Base-by-base conservation (phyloP, 2,113 vertebrate genomes). In the Talpa occidentalis region DNA sequence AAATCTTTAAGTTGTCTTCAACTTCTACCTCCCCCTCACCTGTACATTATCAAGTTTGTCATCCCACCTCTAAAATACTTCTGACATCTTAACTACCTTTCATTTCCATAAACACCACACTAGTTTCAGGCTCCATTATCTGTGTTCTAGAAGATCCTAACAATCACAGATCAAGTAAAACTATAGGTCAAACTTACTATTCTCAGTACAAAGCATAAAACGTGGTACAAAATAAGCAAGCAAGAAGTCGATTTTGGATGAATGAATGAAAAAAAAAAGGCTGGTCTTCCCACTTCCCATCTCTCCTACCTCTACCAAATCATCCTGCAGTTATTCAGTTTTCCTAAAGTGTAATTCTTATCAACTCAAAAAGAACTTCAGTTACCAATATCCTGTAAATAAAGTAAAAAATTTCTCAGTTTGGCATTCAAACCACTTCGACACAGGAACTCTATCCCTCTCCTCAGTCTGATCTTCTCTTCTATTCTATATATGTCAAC, bases 271-370 rank as follows among this genome's bases (percentile, higher is more conserved):
- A 7, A 4, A 44, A 42, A 49, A 35, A 37, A 42, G 49, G 19
- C 19, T 40, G 56, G n/a, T 70, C 37, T 77, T 90, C 19, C 59
- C 40, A 70, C 3, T 72, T 49, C 64, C 28, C 37, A 40, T 22
- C 54, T 88, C 54, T 88, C 54, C 32, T 74, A 42, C 40, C 67
- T 80, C 67, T 19, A 92, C 21, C 77, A 84, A 60, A 84, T 62
- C 17, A 84, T 62, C 30, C 11, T 59, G 22, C 15, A 88, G 64
- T 88, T 90, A 72, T 64, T 56, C 52, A 82, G 3, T 60, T 28
- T 78, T 72, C 81, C 64, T 66, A 95, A 90, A 72, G 72, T 56
- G 73, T 11, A 56, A n/a, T 47, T 64, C 82, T 88, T 72, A 66
- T 19, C 42, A 35, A 59, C 0, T 62, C n/a, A 62, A 24, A 92